phyloP scores from a whole-genome alignment of 2,797 vertebrate species.

The Eulemur rubriventer region DNA sequence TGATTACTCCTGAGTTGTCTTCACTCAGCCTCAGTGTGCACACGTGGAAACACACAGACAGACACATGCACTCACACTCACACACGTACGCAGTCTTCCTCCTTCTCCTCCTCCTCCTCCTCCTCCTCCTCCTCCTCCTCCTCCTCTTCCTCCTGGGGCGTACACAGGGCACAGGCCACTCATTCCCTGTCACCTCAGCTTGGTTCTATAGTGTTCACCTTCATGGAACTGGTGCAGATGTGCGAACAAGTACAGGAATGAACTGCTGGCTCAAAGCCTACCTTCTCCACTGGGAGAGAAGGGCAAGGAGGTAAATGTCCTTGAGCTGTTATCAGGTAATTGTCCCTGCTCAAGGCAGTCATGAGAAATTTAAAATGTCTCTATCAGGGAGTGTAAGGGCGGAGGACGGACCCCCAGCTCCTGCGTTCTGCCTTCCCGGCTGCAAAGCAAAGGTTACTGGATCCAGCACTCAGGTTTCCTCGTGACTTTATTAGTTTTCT shows the following conservation, averaged over 20 bases:
- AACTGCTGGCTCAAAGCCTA: background rate
- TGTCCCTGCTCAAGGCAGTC: background rate
- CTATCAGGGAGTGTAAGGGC: background rate
- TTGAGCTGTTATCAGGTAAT: background rate
- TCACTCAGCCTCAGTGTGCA: background rate
- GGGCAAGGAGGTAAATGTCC: background rate
- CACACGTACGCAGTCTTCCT: fast-evolving
- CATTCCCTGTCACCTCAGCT: background rate
- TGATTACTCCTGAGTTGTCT: background rate
- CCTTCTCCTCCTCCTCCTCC: too few species aligned
- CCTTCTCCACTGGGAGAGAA: too few species aligned
- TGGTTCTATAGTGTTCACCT: background rate
- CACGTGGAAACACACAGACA: background rate
- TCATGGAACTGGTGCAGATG: background rate
- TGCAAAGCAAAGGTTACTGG: background rate
- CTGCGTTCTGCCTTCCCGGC: background rate
- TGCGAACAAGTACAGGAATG: background rate
- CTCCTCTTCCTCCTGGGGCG: background rate
- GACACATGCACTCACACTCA: background rate
- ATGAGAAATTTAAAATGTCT: too few species aligned
- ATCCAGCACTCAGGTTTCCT: background rate
- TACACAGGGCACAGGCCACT: background rate
- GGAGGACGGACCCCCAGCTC: background rate
- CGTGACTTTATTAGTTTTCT: background rate
- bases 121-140: fast-evolving